phyloP scores from a whole-genome alignment of 2,888 invertebrate genomes.

The Microctonus aethiopoides region DNA sequence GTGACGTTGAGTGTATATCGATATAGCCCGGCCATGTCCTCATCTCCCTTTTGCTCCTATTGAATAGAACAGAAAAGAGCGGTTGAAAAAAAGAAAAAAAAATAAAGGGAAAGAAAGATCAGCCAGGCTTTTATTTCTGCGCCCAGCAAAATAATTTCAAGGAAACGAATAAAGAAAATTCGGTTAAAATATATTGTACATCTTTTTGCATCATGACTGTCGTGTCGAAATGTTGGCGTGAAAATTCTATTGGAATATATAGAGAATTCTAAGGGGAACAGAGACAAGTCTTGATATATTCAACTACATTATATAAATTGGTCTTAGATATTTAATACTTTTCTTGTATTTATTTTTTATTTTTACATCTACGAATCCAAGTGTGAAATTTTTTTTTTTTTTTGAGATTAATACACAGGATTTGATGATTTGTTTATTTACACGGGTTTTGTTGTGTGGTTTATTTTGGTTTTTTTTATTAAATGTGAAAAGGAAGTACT shows the following conservation, averaged over 20 bases:
- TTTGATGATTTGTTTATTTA: no score
- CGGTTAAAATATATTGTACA: neutral
- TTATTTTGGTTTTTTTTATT: no score
- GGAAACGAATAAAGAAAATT: neutral
- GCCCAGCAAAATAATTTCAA: neutral
- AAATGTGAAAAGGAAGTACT: no score
- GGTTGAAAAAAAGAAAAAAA: constrained; percentile 23
- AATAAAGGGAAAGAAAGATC: constrained; percentile 15
- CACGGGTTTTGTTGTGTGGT: no score
- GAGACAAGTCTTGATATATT: neutral
- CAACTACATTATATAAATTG: neutral
- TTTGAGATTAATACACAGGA: no score
- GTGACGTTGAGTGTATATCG: constrained; percentile 14
- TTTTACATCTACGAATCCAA: no score
- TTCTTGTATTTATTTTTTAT: no score
- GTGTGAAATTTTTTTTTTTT: no score
- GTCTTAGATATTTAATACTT: neutral
- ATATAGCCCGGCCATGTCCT: constrained; percentile 23
- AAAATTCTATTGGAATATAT: neutral
- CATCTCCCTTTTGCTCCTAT: constrained; percentile 13
- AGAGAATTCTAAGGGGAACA: neutral
- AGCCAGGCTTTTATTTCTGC: constrained; percentile 1
- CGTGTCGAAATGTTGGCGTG: neutral
- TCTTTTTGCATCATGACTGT: neutral
- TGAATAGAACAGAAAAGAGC: constrained; percentile 8